Evolutionary conservation across 2,888 invertebrate genomes (phyloP), one percentile per base, ranked within the genome.

Genomic region (Abrostola tripartita): DNA sequence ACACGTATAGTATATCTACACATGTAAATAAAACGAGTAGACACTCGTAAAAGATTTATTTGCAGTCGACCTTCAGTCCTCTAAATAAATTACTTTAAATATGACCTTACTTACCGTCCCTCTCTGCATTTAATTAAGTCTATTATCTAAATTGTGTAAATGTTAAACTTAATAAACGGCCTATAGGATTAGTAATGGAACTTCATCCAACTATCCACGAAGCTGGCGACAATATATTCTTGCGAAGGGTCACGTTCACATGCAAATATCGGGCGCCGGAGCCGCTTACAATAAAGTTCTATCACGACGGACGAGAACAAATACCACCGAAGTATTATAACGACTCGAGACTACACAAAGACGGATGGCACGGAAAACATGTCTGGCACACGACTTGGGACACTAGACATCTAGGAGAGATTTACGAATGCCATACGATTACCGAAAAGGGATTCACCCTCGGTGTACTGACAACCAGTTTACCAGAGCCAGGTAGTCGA

Each of bases 191-290:
- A 77, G 78, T 92, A 68, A 93, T 93, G 93, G 93, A 93, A 90
- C 90, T 93, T 36, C 91, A 90, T 65, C 92, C 93, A 51, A 87
- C 85, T 65, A 86, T 93, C 68, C 82, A 85, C 67, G 87, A 89
- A 57, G 79, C 76, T 55, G 70, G 76, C 42, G 66, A 79, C 42
- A 74, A 82, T 65, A 71, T 79, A 10, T 74, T 78, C 35, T 78
- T 79, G 62, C 84, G 87, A 37, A 81, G 71, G 52, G 90, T 93
- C 37, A 89, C 86, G 0, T 85, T 92, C 69, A 88, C 84, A 11
- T 93, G 93, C 88, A 92, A 92, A 81, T 93, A 93, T 71, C 83
- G 88, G 55, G 93, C 92, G 5, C 91, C 92, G 5, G 88, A 92
- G 70, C 92, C 91, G 1, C 86, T 93, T 52, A 88, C 89, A 6